These are phyloP conservation scores for Ellobius talpinus DNA, from an alignment of 2,113 vertebrate species.

Conservation along the genomic window DNA sequence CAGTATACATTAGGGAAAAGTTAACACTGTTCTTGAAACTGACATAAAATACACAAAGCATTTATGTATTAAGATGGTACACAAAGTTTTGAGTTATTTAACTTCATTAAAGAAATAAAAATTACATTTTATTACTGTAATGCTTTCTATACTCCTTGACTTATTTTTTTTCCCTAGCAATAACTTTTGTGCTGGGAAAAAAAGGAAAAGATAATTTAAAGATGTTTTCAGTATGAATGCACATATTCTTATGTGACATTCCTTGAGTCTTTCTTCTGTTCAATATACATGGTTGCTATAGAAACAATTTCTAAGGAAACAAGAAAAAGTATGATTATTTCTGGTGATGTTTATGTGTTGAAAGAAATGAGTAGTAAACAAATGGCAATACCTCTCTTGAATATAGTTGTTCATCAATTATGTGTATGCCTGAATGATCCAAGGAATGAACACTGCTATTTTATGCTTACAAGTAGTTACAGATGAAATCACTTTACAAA, in stretches of 20 bases:
- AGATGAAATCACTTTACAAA: not conserved
- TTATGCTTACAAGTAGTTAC: not conserved
- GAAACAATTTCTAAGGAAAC: conserved; percentile 83
- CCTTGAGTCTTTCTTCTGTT: conserved; percentile 53
- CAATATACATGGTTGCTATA: conserved; percentile 79
- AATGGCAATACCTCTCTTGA: not conserved
- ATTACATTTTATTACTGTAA: not conserved
- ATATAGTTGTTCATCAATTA: conserved; percentile 49
- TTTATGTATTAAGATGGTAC: conserved; percentile 40
- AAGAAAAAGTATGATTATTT: conserved; percentile 61
- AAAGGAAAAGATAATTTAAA: conserved; percentile 67
- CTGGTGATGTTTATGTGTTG: conserved; percentile 48
- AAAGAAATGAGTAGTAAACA: conserved; percentile 71
- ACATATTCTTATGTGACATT: conserved; percentile 57
- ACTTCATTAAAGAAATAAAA: conserved; percentile 64
- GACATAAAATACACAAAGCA: conserved; percentile 14
- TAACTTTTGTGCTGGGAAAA: conserved; percentile 29
- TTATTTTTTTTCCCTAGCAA: conserved; percentile 27
- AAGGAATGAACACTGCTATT: conserved; percentile 28
- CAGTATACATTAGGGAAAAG: conserved; percentile 37
- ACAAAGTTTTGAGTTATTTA: conserved; percentile 27
- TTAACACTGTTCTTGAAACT: conserved; percentile 14
- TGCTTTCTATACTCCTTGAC: not conserved
- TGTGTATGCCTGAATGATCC: not conserved
- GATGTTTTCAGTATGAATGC: conserved; percentile 37